Evolutionary conservation across 2,797 vertebrate species (phyloP).

Genomic region (Synanceia verrucosa): DNA sequence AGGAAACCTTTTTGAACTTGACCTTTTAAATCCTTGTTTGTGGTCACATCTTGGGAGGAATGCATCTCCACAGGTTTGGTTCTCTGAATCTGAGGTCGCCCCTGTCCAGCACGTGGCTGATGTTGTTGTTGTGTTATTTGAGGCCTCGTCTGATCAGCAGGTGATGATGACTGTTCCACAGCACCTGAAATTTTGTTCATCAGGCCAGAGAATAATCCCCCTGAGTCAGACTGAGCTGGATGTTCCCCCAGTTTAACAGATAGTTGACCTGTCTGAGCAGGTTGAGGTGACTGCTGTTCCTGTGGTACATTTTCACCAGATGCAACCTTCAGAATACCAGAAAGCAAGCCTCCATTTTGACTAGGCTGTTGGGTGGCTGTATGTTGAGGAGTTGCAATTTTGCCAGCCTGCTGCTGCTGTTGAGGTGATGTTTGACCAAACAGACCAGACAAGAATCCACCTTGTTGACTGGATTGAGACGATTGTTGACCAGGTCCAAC

Average conservation of each 20-base stretch:
- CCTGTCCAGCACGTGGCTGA: slow-evolving; percentile 58
- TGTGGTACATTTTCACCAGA: slow-evolving; percentile 73
- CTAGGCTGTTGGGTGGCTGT: slow-evolving; percentile 58
- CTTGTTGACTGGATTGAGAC: slow-evolving; percentile 71
- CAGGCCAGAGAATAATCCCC: slow-evolving; percentile 77
- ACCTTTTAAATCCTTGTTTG: slow-evolving; percentile 78
- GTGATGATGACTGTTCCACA: slow-evolving; percentile 65
- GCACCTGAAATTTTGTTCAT: slow-evolving; percentile 75
- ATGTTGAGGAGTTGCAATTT: slow-evolving; percentile 47
- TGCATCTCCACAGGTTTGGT: slow-evolving; percentile 75
- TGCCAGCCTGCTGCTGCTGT: slow-evolving; percentile 55
- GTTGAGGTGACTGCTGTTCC: slow-evolving; percentile 56
- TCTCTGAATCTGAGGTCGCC: slow-evolving; percentile 77
- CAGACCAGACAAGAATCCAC: slow-evolving; percentile 81
- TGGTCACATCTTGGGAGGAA: slow-evolving; percentile 61
- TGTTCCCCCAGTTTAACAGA: slow-evolving; percentile 49
- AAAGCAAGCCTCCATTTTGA: slow-evolving; percentile 83
- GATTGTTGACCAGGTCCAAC: slow-evolving; percentile 58
- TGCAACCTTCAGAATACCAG: slow-evolving; percentile 84
- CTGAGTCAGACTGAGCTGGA: slow-evolving; percentile 67
- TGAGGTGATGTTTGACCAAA: slow-evolving; percentile 71
- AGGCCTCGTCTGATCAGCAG: slow-evolving; percentile 45
- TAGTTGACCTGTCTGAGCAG: slow-evolving; percentile 39
- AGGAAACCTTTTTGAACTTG: slow-evolving; percentile 80
- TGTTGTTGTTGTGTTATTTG: slow-evolving; percentile 58